These are phyloP conservation scores for Mesoligia furuncula DNA, from an alignment of 2,888 invertebrate species.

Conservation along the genomic window DNA sequence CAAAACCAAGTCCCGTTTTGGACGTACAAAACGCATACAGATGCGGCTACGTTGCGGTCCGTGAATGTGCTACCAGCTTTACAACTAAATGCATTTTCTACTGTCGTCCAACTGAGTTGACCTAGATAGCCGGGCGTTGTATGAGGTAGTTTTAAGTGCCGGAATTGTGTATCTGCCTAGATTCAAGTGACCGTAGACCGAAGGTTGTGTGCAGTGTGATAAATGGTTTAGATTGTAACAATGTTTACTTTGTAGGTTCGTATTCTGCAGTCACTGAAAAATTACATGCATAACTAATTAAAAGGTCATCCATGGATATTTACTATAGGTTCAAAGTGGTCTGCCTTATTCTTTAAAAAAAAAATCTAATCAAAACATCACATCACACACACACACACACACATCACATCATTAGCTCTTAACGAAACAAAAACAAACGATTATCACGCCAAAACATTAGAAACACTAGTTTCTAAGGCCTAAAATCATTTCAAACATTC, in stretches of 20 bases:
- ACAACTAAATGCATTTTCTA: conserved; percentile 67
- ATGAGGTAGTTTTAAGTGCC: conserved; percentile 63
- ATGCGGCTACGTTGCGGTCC: conserved; percentile 17
- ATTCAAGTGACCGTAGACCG: conserved; percentile 35
- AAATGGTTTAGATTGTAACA: neutral
- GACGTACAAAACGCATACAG: conserved; percentile 24
- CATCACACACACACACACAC: no score
- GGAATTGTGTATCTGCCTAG: conserved; percentile 55
- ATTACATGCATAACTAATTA: neutral
- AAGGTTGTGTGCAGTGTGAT: neutral
- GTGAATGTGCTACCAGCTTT: conserved; percentile 54
- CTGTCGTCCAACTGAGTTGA: conserved; percentile 62
- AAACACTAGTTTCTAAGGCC: neutral
- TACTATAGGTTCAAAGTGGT: neutral
- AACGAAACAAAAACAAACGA: neutral
- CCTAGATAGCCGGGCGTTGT: conserved; percentile 62
- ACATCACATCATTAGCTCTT: neutral
- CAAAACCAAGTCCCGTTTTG: conserved; percentile 28
- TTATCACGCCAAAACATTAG: neutral
- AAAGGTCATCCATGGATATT: neutral
- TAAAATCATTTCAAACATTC: conserved; percentile 7
- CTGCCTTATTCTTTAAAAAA: neutral
- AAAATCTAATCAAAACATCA: neutral
- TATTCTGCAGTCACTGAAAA: neutral
- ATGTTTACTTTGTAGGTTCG: neutral